A percentile compares a stretch with the other conserved stretches of the same genome.
Evolutionary conservation across 2,888 invertebrate species (phyloP).

Genomic region (Aquatica leii): DNA sequence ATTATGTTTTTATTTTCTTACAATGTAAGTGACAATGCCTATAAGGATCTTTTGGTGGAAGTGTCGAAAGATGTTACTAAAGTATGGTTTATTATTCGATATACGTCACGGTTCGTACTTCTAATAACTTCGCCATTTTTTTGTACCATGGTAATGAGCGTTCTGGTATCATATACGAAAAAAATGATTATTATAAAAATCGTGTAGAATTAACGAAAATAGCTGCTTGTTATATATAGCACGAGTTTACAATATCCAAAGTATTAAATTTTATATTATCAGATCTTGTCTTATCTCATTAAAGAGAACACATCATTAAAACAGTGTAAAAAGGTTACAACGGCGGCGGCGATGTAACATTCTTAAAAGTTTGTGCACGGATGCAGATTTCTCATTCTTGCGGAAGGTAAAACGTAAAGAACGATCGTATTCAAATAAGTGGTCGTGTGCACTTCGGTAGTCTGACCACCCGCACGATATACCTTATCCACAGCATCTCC

Average conservation of each 20-base stretch:
- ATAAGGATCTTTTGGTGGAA: conserved; percentile 30
- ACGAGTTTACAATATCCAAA: conserved; percentile 39
- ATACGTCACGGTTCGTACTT: conserved; percentile 45
- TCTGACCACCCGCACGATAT: conserved; percentile 57
- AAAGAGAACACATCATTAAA: conserved; percentile 59
- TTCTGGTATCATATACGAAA: too few relatives aligned
- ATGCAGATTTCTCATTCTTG: conserved; percentile 54
- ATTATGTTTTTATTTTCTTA: background rate
- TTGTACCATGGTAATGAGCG: conserved; percentile 18
- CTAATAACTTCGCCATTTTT: conserved; percentile 45
- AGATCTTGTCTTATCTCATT: conserved; percentile 60
- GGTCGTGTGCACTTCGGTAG: conserved; percentile 53
- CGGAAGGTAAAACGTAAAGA: conserved; percentile 50
- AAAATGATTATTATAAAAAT: too few relatives aligned
- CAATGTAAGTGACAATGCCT: conserved; percentile 4
- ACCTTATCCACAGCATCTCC: conserved; percentile 56
- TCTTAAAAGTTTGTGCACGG: conserved; percentile 34
- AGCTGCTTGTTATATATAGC: conserved; percentile 8
- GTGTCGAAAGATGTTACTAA: conserved; percentile 44
- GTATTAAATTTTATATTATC: conserved; percentile 60
- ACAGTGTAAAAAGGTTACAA: conserved; percentile 47
- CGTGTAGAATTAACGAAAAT: too few relatives aligned
- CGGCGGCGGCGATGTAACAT: conserved; percentile 46
- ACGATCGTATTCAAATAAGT: conserved; percentile 60
- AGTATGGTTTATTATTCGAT: conserved; percentile 47